Base-by-base conservation (phyloP, 2,888 invertebrate genomes). In the Brachyopa scutellaris region DNA sequence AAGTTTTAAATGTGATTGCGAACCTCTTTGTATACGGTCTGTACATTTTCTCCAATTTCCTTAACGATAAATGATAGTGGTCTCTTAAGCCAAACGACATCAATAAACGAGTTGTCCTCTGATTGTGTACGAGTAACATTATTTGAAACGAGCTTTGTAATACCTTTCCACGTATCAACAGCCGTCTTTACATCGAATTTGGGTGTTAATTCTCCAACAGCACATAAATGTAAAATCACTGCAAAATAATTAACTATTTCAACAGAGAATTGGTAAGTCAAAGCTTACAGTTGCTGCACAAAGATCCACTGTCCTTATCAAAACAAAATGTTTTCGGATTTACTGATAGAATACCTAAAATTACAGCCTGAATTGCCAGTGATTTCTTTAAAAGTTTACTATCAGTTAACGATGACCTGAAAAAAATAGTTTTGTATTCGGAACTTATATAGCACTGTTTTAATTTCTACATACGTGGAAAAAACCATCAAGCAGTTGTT, bases 161-260 rank as follows among this genome's bases (percentile, higher is more conserved):
- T 64, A 1, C 84, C 73, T 49, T 87, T 85, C 84, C 87, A 86
- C 2, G 87, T 87, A 45, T 86, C 85, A 0, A 87, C 49, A 33
- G 84, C 69, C 1, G 72, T 49, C 23, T 84, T 67, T 11, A 86
- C 45, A 51, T 86, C 78, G 11, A 23, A 21, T n/a, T 21, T 64
- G 3, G 9, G 55, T 0, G 85, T 38, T 6, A 67, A 74, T 11
- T 85, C 85, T 0, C 85, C 70, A n/a, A 87, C 83, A 4, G 64
- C 72, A 7, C 74, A 84, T 21, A 88, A 33, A 19, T 78, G 80
- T 2, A 73, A 64, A 1, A 87, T 51, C 17, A 87, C 88, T 88
- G 55, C 1, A 53, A 26, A 8, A 4, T 2, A 23, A 26, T n/a
- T n/a, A n/a, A n/a, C n/a, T n/a, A n/a, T n/a, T n/a, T n/a, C n/a